These are phyloP conservation scores for Brachyalestes nurse DNA, from an alignment of 2,797 vertebrate genomes.

Conservation along the genomic window DNA sequence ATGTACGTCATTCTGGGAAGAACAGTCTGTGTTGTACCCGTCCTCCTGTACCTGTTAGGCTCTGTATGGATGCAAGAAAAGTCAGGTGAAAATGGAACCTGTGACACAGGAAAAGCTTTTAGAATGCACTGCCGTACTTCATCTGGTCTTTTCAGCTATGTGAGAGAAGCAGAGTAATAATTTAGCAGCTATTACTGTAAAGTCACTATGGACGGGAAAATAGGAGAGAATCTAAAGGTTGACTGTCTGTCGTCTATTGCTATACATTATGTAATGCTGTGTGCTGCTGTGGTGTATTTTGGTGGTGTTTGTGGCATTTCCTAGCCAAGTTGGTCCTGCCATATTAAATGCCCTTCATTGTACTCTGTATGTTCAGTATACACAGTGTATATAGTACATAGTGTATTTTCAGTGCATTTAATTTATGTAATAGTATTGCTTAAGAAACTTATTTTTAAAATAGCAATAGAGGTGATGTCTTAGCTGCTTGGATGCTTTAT, in stretches of 20 bases:
- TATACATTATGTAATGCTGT: neutral
- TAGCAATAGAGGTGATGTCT: neutral
- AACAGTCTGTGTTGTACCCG: slow-evolving; percentile 18
- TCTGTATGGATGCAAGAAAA: slow-evolving; percentile 36
- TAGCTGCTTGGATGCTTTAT: neutral
- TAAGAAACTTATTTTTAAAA: neutral
- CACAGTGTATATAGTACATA: too few species aligned
- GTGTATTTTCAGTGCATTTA: neutral
- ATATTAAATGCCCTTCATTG: too few species aligned
- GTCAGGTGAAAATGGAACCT: slow-evolving; percentile 42
- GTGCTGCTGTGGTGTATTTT: neutral
- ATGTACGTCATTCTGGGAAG: neutral
- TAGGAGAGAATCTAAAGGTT: slow-evolving; percentile 15
- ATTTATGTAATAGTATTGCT: neutral
- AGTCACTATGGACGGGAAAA: slow-evolving; percentile 30
- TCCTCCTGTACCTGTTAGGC: slow-evolving; percentile 35
- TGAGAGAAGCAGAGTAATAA: slow-evolving; percentile 38
- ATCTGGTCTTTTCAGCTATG: slow-evolving; percentile 27
- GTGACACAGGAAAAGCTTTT: slow-evolving; percentile 40
- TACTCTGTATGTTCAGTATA: too few species aligned
- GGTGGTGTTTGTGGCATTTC: neutral
- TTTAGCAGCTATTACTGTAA: slow-evolving; percentile 30
- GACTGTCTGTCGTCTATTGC: slow-evolving; percentile 20
- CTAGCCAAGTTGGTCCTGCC: too few species aligned
- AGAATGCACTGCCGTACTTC: slow-evolving; percentile 42